Evolutionary conservation across 2,888 invertebrate species (phyloP).

Genomic region (Drosophila mettleri): DNA sequence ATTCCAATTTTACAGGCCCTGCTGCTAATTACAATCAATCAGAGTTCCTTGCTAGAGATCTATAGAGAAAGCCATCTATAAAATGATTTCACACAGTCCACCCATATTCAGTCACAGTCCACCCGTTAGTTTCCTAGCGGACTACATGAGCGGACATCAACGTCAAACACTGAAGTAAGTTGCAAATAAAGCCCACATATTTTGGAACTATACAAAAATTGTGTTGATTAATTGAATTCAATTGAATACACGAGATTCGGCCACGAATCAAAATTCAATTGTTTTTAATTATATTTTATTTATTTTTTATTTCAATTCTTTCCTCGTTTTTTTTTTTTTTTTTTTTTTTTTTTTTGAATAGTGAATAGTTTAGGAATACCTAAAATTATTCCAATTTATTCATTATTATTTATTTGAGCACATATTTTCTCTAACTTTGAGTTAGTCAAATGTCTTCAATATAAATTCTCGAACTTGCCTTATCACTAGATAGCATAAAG

Average conservation of each 20-base stretch:
- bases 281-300: constrained; percentile 17
- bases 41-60: constrained; percentile 71
- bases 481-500: constrained; percentile 44
- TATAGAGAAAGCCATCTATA: constrained; percentile 54
- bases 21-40: constrained; percentile 33
- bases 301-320: constrained; percentile 9
- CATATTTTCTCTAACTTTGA: constrained; percentile 4
- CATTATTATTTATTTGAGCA: background rate
- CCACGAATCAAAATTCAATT: constrained; percentile 56
- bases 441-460: constrained; percentile 12
- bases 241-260: constrained; percentile 60
- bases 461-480: constrained; percentile 34
- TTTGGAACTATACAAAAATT: constrained; percentile 23
- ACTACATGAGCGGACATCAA: constrained; percentile 86
- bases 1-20: constrained; percentile 58
- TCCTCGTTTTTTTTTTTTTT: background rate
- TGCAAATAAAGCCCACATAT: constrained; percentile 27
- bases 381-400: background rate
- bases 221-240: constrained; percentile 51
- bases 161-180: constrained; percentile 84
- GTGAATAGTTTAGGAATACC: background rate
- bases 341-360: constrained; percentile 5
- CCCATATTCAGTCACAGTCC: constrained; percentile 90
- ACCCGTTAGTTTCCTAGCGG: constrained; percentile 88
- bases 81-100: constrained; percentile 90